Conservation (phyloP, 2,113 vertebrate species). For the Nannobrachium achirus region DNA sequence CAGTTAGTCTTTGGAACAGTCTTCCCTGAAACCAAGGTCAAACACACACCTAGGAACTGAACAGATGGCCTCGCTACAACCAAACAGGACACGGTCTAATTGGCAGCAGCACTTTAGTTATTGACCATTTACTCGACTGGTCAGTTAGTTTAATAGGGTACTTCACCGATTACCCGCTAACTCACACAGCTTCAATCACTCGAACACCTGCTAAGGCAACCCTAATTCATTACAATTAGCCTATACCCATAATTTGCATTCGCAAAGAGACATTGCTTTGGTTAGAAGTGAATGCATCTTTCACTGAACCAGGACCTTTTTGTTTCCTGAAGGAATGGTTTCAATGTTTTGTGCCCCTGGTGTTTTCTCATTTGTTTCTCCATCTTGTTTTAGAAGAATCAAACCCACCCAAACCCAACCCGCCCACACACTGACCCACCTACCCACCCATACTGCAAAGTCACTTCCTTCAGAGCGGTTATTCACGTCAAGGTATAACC, state of each 20-base stretch:
- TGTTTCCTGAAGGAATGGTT: not conserved
- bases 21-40: constrained; percentile 58
- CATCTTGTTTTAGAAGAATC: too few relatives aligned
- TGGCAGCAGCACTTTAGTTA: constrained; percentile 69
- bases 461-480: not conserved
- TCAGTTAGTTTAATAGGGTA: constrained; percentile 69
- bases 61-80: constrained; percentile 61
- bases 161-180: constrained; percentile 51
- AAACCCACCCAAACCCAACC: too few relatives aligned
- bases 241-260: constrained; percentile 25
- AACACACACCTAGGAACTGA: constrained; percentile 45
- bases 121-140: constrained; percentile 67
- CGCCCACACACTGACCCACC: too few relatives aligned
- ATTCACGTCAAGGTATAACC: constrained; percentile 20
- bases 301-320: too few relatives aligned
- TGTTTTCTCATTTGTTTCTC: not conserved
- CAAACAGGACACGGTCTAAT: constrained; percentile 60
- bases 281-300: too few relatives aligned
- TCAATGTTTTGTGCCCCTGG: too few relatives aligned
- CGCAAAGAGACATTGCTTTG: too few relatives aligned
- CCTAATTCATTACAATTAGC: constrained; percentile 45
- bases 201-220: constrained; percentile 43
- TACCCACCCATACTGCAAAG: too few relatives aligned
- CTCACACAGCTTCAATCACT: constrained; percentile 50
- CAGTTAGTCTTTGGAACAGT: constrained; percentile 16